These are phyloP conservation scores for Amphimallon solstitiale DNA, from an alignment of 2,888 invertebrate species.

Conservation along the genomic window DNA sequence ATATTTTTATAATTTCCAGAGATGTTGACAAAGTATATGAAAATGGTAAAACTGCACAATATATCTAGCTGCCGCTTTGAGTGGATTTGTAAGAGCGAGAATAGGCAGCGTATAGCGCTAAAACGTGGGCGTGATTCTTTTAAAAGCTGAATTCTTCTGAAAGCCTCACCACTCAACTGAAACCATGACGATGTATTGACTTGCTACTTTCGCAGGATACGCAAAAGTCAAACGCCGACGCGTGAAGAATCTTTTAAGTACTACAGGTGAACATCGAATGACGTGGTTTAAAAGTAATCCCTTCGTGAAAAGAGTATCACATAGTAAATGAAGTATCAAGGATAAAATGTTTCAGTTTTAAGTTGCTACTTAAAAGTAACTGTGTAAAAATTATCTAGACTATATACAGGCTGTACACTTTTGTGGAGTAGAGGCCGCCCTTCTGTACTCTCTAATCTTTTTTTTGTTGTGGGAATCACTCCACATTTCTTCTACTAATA, in stretches of 20 bases:
- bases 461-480: too few relatives aligned
- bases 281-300: constrained; percentile 12
- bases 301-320: constrained; percentile 4
- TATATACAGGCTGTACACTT: too few relatives aligned
- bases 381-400: too few relatives aligned
- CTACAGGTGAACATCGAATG: background rate
- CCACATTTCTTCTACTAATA: too few relatives aligned
- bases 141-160: constrained; percentile 1
- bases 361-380: background rate
- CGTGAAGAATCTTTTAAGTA: constrained; percentile 14
- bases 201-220: constrained; percentile 12
- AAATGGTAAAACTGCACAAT: too few relatives aligned
- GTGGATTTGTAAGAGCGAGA: background rate
- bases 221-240: constrained; percentile 5
- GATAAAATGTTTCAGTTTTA: too few relatives aligned
- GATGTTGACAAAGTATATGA: too few relatives aligned
- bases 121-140: constrained; percentile 6
- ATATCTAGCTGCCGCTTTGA: background rate
- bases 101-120: background rate
- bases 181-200: constrained; percentile 24
- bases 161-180: constrained; percentile 19
- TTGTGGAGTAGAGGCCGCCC: too few relatives aligned
- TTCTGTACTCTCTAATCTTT: too few relatives aligned
- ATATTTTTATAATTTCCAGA: too few relatives aligned
- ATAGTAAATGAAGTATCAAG: background rate